These are phyloP conservation scores for Oryzias curvinotus DNA, from an alignment of 2,113 vertebrate species.

Conservation along the genomic window DNA sequence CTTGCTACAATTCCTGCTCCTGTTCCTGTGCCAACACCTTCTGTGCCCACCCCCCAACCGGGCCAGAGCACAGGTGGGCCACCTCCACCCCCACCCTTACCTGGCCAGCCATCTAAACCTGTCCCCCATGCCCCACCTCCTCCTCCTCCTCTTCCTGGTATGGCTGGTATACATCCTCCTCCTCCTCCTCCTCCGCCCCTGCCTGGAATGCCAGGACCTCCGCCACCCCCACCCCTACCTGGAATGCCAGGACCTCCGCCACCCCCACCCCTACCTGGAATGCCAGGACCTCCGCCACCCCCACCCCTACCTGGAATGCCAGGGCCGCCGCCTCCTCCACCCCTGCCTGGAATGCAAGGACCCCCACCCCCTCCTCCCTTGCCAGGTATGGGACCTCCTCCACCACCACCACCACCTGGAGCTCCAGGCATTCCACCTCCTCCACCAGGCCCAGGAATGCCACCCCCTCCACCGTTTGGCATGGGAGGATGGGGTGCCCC, in stretches of 20 bases:
- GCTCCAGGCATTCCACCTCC: conserved; percentile 70
- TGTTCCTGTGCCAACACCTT: conserved; percentile 65
- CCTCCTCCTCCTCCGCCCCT: conserved; percentile 60
- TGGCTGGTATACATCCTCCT: conserved; percentile 2
- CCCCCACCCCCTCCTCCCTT: conserved; percentile 47
- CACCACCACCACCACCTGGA: conserved; percentile 75
- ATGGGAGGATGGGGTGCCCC: conserved; percentile 65
- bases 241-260: conserved; percentile 23
- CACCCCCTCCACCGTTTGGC: conserved; percentile 69
- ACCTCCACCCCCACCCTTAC: conserved; percentile 47
- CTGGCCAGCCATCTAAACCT: conserved; percentile 19
- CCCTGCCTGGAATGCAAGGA: conserved; percentile 41
- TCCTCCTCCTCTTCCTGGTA: conserved; percentile 57
- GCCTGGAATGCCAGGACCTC: conserved; percentile 19
- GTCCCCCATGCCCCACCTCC: conserved; percentile 28
- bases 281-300: conserved; percentile 8
- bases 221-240: conserved; percentile 43
- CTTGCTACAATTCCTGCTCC: conserved; percentile 70
- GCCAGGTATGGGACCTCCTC: conserved; percentile 51
- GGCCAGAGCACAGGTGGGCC: conserved; percentile 29
- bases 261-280: conserved; percentile 29
- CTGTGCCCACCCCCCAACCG: conserved; percentile 53
- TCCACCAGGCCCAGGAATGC: conserved; percentile 56
- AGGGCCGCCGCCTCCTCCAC: conserved; percentile 2
- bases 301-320: conserved; percentile 37